These are phyloP conservation scores for Conus canariensis DNA, from an alignment of 2,888 invertebrate species.

Conservation along the genomic window DNA sequence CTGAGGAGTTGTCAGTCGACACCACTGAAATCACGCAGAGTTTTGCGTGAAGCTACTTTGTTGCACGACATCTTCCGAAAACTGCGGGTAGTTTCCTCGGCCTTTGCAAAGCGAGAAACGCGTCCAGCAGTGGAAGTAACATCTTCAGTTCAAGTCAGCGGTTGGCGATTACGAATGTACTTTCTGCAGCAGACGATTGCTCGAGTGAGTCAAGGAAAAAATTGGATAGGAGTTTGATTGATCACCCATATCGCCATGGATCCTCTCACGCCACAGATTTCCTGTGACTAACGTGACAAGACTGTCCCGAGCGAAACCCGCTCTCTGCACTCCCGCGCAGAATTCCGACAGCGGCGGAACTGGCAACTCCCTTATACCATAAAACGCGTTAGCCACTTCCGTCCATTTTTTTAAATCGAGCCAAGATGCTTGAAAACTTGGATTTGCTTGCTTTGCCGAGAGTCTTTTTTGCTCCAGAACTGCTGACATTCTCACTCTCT, in stretches of 20 bases:
- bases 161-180: background rate
- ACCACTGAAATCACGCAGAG: background rate
- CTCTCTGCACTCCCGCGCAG: too few relatives aligned
- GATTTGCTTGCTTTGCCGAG: background rate
- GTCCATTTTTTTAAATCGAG: conserved; percentile 38
- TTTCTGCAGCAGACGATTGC: background rate
- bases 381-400: background rate
- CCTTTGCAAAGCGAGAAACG: background rate
- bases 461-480: background rate
- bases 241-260: too few relatives aligned
- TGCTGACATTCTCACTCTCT: background rate
- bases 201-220: background rate
- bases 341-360: too few relatives aligned
- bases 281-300: too few relatives aligned
- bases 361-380: too few relatives aligned
- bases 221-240: too few relatives aligned
- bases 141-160: background rate
- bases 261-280: too few relatives aligned
- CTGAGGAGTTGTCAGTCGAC: background rate
- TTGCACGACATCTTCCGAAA: too few relatives aligned
- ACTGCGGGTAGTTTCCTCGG: too few relatives aligned
- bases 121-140: background rate
- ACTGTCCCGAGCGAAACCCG: too few relatives aligned
- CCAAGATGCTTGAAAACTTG: conserved; percentile 36
- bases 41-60: background rate